Base-by-base conservation (phyloP, 1,140 invertebrate species). In the Pseudomyrmex cubaensis region DNA sequence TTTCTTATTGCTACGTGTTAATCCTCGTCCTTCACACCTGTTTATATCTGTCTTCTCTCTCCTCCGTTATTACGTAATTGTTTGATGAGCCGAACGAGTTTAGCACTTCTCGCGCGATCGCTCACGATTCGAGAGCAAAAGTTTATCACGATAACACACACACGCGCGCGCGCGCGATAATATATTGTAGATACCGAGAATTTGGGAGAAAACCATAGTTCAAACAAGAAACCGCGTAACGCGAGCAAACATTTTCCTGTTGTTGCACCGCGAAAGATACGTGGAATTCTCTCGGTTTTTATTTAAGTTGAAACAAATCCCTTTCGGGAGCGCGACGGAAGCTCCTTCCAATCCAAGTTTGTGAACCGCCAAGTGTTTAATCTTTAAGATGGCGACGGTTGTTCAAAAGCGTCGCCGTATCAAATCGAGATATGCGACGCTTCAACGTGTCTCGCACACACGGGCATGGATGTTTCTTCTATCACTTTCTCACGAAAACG, bases 401-500 rank as follows among this genome's bases (percentile, higher is more conserved):
- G 20, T 48, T 54, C 8, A 44, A 12, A 12, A 77, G 48, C 20
- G 13, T 3, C 48, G 54, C 9, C n/a, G 22, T 67, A 67, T 77
- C 74, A 67, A 35, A 2, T 15, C 46, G 4, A 4, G 25, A 46
- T 48, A 52, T 7, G 22, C 25, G 59, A 64, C 10, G 52, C n/a
- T 10, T 35, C 17, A 7, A 64, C 17, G 35, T 56, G 9, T n/a
- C 17, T 17, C 25, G 0, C 25, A 3, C 25, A 7, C 46, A 13
- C 61, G 62, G 63, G 15, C n/a, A 3, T 77, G n/a, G 62, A 57
- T 57, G 9, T 12, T 7, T 15, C 64, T 78, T 25, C 25, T 78
- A 78, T 78, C 76, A 69, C 20, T 54, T 64, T 35, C 44, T 48
- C 44, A 17, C 61, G 52, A 69, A 17, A 20, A 46, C 35, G 52